Evolutionary conservation across 2,797 vertebrate genomes (phyloP), one percentile per base, ranked within the genome.

Genomic region (Neopelma chrysocephalum): DNA sequence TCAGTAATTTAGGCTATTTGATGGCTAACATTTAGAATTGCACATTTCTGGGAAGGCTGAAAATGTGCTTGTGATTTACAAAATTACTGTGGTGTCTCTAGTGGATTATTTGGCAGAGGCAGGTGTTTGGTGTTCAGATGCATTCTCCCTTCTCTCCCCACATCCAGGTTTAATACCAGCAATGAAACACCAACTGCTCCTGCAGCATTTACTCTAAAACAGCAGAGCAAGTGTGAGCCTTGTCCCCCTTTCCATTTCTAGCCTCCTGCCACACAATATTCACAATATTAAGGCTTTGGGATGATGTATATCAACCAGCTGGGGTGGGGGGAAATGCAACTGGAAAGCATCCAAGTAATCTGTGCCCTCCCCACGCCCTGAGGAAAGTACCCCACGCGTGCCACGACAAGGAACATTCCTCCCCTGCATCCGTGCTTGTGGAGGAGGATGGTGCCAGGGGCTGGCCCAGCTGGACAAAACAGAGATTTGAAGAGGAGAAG

Each of bases 41-140:
- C 9, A 20, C 14, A 8, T 86, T 90, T 82, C 76, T 71, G 57
- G 57, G 82, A 57, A 73, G 50, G 72, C 43, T 89, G 84, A 75
- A 95, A 95, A 92, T 43, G 65, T 86, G 82, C 76, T 66, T 64
- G 64, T 61, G 87, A 90, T 93, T 94, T 83, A 65, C 69, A 90
- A 75, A 94, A 91, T 75, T 48, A 57, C 76, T n/a, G 69, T 11
- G 4, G 56, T 58, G 88, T 92, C 90, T 90, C 94, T 17, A 22
- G 79, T 29, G 92, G 82, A 43, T 61, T 22, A 51, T 87, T 89
- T 94, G 87, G 75, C 53, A 68, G 87, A 80, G 47, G 60, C 83
- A 91, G 87, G 92, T 61, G 82, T 66, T 85, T 50, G 29, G 38
- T 21, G 21, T 72, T 71, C 23, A 84, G 54, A 58, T 38, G 60